These are phyloP conservation scores for Dromiciops gliroides DNA, from an alignment of 2,113 vertebrate genomes.

Conservation along the genomic window DNA sequence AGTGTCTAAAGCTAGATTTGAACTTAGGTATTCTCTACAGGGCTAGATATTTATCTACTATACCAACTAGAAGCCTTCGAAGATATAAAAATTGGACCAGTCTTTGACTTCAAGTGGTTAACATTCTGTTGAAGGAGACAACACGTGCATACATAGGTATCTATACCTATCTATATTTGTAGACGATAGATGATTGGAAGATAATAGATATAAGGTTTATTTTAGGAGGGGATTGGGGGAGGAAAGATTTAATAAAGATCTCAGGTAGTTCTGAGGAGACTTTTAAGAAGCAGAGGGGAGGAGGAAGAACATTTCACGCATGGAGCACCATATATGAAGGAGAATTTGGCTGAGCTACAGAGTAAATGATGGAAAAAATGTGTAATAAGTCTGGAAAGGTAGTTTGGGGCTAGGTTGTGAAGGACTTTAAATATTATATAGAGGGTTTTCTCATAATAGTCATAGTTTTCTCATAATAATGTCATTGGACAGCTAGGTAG, in stretches of 20 bases:
- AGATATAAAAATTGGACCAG: not conserved
- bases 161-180: not conserved
- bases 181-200: not conserved
- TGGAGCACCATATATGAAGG: not conserved
- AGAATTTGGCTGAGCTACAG: not conserved
- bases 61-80: not conserved
- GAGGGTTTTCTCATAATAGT: no score
- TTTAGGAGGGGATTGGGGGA: not conserved
- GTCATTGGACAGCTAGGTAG: no score
- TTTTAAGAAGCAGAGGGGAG: not conserved
- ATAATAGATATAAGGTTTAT: not conserved
- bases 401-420: not conserved
- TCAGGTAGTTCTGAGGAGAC: not conserved
- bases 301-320: not conserved
- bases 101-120: not conserved
- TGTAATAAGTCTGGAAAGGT: not conserved
- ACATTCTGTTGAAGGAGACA: not conserved
- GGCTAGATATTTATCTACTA: not conserved
- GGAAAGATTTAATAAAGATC: not conserved
- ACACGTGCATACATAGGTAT: not conserved
- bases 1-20: not conserved
- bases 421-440: not conserved
- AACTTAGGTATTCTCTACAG: not conserved
- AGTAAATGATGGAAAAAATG: not conserved
- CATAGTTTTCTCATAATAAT: no score